Evolutionary conservation across 2,888 invertebrate species (phyloP), one percentile per base, ranked within the genome.

Genomic region (Aromia moschata): DNA sequence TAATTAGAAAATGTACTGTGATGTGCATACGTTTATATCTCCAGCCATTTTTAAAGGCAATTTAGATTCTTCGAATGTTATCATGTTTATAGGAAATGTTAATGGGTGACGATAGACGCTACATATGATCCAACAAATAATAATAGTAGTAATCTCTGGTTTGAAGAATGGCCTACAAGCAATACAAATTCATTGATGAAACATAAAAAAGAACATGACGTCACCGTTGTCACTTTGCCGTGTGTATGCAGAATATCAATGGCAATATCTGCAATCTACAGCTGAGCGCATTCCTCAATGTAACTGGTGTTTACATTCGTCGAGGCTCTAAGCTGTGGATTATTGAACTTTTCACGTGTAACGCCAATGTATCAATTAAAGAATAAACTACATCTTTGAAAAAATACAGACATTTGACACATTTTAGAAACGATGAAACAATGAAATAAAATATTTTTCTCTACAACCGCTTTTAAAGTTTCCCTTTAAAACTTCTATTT

Each of bases 51-150:
- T 25, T 25, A 25, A 25, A 25, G 7, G 25, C 25, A 25, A 25
- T 25, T 25, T 25, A 25, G 25, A 33, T 43, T 43, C 43, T 43
- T 43, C 18, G 43, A 43, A 43, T 20, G 43, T 43, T 43, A 43
- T 43, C 43, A 20, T 43, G 43, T 43, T 43, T 43, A 43, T 25
- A 43, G 43, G 43, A 43, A 43, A 43, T 18, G 18, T 41, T n/a
- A 17, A 9, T 11, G 25, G 14, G 17, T 3, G 25, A 20, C 43
- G 43, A 20, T 43, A 43, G 43, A 43, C 43, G 43, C 43, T 25
- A 25, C 25, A 43, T 14, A 43, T 25, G 1, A 25, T 43, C 20
- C 12, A 43, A 4, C 33, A 33, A 25, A 33, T 33, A 33, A 7
- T 33, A 33, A 33, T 11, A 11, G 33, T 33, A 33, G 33, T 33